Percentiles rank a stretch among this genome's conserved stretches.
Conservation (phyloP, 2,113 vertebrate species). For the Notothenia coriiceps region DNA sequence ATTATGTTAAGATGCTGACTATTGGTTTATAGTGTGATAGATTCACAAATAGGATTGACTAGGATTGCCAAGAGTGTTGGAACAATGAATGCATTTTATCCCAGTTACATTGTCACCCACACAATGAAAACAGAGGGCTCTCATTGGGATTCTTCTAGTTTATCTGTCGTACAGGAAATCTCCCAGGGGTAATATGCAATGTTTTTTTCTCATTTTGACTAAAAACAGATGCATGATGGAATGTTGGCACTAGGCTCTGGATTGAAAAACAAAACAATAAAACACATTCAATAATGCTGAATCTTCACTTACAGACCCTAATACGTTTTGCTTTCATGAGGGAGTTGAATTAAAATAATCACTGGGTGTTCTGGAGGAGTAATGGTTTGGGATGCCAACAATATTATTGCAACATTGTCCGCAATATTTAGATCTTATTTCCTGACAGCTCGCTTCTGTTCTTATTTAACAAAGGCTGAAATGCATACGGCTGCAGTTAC, state of each 20-base stretch:
- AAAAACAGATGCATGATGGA: background rate
- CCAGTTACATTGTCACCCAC: background rate
- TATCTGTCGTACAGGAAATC: background rate
- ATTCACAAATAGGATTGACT: constrained; percentile 7
- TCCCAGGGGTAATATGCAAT: background rate
- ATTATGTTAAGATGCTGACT: constrained; percentile 23
- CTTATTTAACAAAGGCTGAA: background rate
- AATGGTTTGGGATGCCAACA: background rate
- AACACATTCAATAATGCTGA: background rate
- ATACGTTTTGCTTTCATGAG: background rate
- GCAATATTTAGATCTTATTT: background rate
- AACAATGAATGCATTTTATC: constrained; percentile 2
- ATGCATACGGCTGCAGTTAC: background rate
- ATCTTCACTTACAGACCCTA: background rate
- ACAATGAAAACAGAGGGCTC: background rate
- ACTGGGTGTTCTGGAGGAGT: background rate
- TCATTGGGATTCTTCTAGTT: background rate
- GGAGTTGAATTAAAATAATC: background rate
- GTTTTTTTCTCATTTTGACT: background rate
- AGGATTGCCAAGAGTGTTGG: constrained; percentile 3
- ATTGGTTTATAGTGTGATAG: background rate
- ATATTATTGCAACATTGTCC: background rate
- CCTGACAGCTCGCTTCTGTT: background rate
- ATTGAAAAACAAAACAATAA: background rate
- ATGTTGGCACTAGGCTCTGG: background rate